These are phyloP conservation scores for Bubo scandiacus DNA, from an alignment of 2,113 vertebrate species.

Conservation along the genomic window DNA sequence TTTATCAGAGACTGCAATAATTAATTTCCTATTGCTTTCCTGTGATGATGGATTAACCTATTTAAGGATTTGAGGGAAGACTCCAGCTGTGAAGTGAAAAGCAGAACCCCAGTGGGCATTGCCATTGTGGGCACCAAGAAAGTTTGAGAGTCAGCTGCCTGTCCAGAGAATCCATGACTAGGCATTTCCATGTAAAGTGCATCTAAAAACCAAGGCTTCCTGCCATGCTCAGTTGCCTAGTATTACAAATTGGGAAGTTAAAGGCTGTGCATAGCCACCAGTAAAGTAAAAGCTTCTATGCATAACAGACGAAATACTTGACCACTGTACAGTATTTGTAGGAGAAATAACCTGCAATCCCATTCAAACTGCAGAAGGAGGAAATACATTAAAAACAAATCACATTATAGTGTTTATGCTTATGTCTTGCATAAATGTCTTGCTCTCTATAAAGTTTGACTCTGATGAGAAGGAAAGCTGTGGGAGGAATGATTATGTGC, in stretches of 20 bases:
- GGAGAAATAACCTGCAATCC: not conserved
- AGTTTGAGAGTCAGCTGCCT: not conserved
- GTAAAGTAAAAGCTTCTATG: not conserved
- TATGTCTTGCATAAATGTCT: not conserved
- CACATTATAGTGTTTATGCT: not conserved
- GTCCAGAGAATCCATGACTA: not conserved
- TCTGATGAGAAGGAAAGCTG: conserved; percentile 3
- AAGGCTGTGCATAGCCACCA: not conserved
- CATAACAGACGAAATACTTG: not conserved
- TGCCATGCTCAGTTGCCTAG: not conserved
- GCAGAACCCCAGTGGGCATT: not conserved
- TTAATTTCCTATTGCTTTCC: not conserved
- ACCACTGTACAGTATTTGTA: not conserved
- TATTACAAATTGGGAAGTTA: not conserved
- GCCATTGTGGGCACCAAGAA: not conserved
- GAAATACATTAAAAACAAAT: not conserved
- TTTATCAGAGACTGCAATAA: not conserved
- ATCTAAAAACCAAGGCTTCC: not conserved
- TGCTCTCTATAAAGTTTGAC: not conserved
- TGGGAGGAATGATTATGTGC: conserved; percentile 5
- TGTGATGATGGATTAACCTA: not conserved
- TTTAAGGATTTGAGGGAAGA: not conserved
- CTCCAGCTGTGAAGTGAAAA: not conserved
- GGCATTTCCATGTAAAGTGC: not conserved
- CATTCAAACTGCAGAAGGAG: not conserved